Percentiles rank a stretch among this genome's conserved stretches.
Conservation (phyloP, 2,888 invertebrate genomes). For the Platycheirus rosarum region DNA sequence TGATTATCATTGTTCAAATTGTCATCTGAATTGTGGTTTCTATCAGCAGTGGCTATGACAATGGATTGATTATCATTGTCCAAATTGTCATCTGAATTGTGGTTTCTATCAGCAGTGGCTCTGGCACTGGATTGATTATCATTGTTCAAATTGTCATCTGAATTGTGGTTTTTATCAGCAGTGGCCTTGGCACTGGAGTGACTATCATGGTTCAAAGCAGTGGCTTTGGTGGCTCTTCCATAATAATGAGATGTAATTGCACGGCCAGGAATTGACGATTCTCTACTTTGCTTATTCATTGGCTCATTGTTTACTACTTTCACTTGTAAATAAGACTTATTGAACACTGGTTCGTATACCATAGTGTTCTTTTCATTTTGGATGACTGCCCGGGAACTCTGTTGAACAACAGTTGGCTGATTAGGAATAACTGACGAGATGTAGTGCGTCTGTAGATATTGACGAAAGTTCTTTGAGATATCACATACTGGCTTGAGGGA, state of each 20-base stretch:
- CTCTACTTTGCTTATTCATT: not conserved
- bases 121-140: no score
- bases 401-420: not conserved
- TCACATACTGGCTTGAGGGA: slow-evolving; percentile 10
- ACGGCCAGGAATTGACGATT: not conserved
- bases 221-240: not conserved
- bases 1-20: not conserved
- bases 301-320: not conserved
- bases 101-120: not conserved
- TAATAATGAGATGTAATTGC: no score
- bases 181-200: not conserved
- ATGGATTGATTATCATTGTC: not conserved
- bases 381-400: no score
- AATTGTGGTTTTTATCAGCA: not conserved
- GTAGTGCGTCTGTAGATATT: not conserved
- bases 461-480: slow-evolving; percentile 16
- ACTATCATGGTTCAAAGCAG: not conserved
- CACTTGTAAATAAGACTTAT: not conserved
- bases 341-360: not conserved
- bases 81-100: not conserved
- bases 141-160: not conserved
- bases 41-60: not conserved
- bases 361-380: not conserved
- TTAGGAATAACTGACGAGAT: not conserved
- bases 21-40: not conserved